Percentiles rank a stretch among this genome's conserved stretches.
phyloP scores from a whole-genome alignment of 2,888 invertebrate species.

The Trichopoda pennipes region DNA sequence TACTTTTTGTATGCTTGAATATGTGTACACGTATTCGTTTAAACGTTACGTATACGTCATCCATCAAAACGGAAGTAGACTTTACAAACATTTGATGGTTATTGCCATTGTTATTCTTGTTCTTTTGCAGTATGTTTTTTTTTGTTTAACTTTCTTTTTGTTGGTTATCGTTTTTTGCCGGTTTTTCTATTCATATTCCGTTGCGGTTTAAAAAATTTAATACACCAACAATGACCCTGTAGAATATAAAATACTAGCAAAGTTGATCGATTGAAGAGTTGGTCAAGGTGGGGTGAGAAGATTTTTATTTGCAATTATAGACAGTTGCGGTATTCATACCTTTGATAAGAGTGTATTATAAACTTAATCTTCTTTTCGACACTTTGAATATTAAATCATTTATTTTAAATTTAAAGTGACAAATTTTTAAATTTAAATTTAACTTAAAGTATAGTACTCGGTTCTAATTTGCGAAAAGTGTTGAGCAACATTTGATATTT shows the following conservation, averaged over 20 bases:
- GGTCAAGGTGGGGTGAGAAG: not conserved
- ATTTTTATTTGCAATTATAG: not conserved
- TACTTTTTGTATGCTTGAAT: not conserved
- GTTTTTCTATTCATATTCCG: constrained; percentile 68
- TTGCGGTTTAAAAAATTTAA: constrained; percentile 69
- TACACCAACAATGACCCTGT: constrained; percentile 46
- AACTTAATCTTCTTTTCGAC: constrained; percentile 1
- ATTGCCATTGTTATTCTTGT: constrained; percentile 66
- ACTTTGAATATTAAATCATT: constrained; percentile 1
- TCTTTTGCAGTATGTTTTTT: constrained; percentile 58
- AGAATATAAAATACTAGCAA: constrained; percentile 29
- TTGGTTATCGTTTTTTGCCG: constrained; percentile 31
- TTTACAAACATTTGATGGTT: constrained; percentile 68
- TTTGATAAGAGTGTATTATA: not conserved
- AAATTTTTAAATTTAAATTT: not conserved
- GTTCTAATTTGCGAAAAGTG: no score
- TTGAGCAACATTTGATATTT: no score
- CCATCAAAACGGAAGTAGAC: constrained; percentile 66
- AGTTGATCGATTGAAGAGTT: not conserved
- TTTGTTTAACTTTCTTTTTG: no score
- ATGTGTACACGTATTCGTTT: not conserved
- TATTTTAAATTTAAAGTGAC: not conserved
- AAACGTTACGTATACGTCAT: constrained; percentile 37
- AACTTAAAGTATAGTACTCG: no score
- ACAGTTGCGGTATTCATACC: not conserved